These are phyloP conservation scores for Pammene aurita DNA, from an alignment of 2,888 invertebrate species.

Conservation along the genomic window DNA sequence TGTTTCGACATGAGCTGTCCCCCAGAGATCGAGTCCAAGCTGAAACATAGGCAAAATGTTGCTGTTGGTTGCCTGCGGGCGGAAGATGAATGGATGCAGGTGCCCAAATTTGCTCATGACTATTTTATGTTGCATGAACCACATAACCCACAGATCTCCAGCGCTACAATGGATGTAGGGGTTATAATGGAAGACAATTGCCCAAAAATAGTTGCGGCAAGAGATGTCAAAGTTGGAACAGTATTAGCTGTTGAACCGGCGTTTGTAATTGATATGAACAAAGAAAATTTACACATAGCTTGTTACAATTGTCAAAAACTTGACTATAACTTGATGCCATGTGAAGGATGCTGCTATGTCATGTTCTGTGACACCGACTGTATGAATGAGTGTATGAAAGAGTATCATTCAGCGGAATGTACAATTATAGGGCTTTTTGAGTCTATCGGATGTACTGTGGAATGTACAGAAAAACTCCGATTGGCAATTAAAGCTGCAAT, in stretches of 20 bases:
- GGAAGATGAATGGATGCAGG: slow-evolving; percentile 6
- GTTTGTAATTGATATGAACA: slow-evolving; percentile 43
- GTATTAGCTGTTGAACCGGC: slow-evolving; percentile 49
- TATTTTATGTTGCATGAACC: slow-evolving; percentile 38
- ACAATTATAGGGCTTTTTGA: slow-evolving; percentile 42
- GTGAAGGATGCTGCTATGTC: slow-evolving; percentile 47
- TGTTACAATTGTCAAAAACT: slow-evolving; percentile 52
- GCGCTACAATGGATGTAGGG: slow-evolving; percentile 46
- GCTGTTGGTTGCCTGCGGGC: slow-evolving; percentile 22
- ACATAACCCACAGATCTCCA: slow-evolving; percentile 46
- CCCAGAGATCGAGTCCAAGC: slow-evolving; percentile 45
- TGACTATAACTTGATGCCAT: slow-evolving; percentile 49
- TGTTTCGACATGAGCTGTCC: slow-evolving; percentile 50
- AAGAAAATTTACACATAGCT: slow-evolving; percentile 19
- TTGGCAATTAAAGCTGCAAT: slow-evolving; percentile 47
- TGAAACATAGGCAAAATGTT: slow-evolving; percentile 44
- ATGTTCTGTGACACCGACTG: slow-evolving; percentile 51
- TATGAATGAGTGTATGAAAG: slow-evolving; percentile 42
- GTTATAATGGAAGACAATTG: slow-evolving; percentile 39
- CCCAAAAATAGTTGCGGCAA: slow-evolving; percentile 49
- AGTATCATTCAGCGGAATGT: slow-evolving; percentile 51
- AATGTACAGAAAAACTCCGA: slow-evolving; percentile 6
- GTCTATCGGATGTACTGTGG: slow-evolving; percentile 16
- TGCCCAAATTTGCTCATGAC: slow-evolving; percentile 15
- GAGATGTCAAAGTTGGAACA: slow-evolving; percentile 50